These are phyloP conservation scores for Cynoglossus semilaevis DNA, from an alignment of 2,113 vertebrate genomes.

Conservation along the genomic window DNA sequence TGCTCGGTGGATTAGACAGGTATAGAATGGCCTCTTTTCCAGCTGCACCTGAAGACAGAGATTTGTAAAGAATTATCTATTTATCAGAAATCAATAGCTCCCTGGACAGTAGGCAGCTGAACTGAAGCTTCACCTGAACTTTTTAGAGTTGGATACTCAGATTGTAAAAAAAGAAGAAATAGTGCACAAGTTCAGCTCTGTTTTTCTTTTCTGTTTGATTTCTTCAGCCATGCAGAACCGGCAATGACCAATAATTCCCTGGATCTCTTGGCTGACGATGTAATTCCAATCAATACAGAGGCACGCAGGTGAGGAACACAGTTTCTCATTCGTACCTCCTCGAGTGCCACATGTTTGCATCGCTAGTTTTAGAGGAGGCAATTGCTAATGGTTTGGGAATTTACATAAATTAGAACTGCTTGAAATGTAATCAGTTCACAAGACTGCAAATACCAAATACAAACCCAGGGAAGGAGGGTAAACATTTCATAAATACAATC, in stretches of 20 bases:
- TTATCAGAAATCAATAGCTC: slow-evolving; percentile 42
- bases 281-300: slow-evolving; percentile 44
- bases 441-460: too few relatives aligned
- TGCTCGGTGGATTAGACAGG: slow-evolving; percentile 59
- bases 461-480: too few relatives aligned
- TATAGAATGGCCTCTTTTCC: slow-evolving; percentile 36
- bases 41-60: slow-evolving; percentile 13
- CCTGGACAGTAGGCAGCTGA: slow-evolving; percentile 24
- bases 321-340: slow-evolving; percentile 2
- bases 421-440: slow-evolving; percentile 28
- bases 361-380: slow-evolving; percentile 19
- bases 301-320: slow-evolving; percentile 46
- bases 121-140: slow-evolving; percentile 23
- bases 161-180: background rate
- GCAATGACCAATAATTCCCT: slow-evolving; percentile 32
- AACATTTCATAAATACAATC: too few relatives aligned
- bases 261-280: slow-evolving; percentile 53
- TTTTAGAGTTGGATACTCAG: slow-evolving; percentile 1
- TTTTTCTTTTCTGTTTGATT: slow-evolving; percentile 31
- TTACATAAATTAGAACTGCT: slow-evolving; percentile 28
- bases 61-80: slow-evolving; percentile 21
- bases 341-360: slow-evolving; percentile 21
- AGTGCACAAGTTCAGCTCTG: slow-evolving; percentile 4
- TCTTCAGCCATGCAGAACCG: slow-evolving; percentile 38
- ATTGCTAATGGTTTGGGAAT: slow-evolving; percentile 13